Conservation (phyloP, 2,797 vertebrate species). For the Benthosema pterotum region DNA sequence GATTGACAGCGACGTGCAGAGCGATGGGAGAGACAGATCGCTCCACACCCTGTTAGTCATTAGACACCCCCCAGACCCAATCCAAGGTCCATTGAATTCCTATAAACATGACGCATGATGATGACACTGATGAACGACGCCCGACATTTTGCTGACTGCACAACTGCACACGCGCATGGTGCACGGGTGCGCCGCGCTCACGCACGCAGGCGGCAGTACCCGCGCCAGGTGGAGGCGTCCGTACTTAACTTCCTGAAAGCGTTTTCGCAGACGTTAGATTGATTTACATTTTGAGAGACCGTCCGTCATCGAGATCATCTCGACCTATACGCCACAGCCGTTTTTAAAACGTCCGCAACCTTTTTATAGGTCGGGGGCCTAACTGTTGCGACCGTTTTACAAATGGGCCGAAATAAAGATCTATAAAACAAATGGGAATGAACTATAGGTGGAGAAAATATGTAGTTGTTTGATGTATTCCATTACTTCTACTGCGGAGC, state of each 20-base stretch:
- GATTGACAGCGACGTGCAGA: conserved; percentile 58
- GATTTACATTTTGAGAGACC: too few species aligned
- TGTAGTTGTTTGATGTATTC: too few species aligned
- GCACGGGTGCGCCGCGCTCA: conserved; percentile 8
- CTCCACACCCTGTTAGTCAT: conserved; percentile 57
- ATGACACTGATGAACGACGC: conserved; percentile 36
- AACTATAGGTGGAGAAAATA: too few species aligned
- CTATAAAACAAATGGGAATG: too few species aligned
- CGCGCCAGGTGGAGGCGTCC: conserved; percentile 10
- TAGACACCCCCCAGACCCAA: conserved; percentile 53
- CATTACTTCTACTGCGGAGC: too few species aligned
- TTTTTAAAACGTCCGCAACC: too few species aligned
- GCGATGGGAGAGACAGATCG: conserved; percentile 56
- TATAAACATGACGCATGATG: conserved; percentile 47
- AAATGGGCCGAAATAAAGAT: too few species aligned
- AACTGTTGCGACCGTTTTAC: too few species aligned
- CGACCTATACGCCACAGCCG: too few species aligned
- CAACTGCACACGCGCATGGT: neutral
- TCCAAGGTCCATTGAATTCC: conserved; percentile 59
- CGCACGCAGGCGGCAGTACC: neutral
- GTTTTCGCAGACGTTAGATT: neutral
- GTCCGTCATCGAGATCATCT: too few species aligned
- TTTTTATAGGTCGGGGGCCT: too few species aligned
- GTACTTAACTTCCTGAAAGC: neutral
- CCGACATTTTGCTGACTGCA: conserved; percentile 19